These are phyloP conservation scores for Pipra filicauda DNA, from an alignment of 2,113 vertebrate genomes.

Conservation along the genomic window DNA sequence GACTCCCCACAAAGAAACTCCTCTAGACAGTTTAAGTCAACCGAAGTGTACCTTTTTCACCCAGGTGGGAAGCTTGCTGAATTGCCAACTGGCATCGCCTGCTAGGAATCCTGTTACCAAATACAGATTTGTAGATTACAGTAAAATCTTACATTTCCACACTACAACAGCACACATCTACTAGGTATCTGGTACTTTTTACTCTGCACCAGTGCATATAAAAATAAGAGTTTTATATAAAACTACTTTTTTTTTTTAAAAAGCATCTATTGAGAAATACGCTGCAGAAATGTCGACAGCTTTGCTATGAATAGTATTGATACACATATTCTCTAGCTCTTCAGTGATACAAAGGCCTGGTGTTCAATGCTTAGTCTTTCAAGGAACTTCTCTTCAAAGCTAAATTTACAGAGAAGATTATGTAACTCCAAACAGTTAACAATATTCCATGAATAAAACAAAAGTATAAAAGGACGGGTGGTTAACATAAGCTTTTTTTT, in stretches of 20 bases:
- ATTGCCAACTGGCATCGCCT: constrained; percentile 88
- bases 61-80: constrained; percentile 79
- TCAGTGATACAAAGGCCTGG: background rate
- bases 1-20: background rate
- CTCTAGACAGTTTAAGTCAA: background rate
- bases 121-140: background rate
- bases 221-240: background rate
- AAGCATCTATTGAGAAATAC: background rate
- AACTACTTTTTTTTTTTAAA: background rate
- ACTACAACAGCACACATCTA: background rate
- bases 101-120: constrained; percentile 77
- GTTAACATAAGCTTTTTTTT: background rate
- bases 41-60: constrained; percentile 75
- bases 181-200: background rate
- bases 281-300: background rate
- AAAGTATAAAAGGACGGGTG: background rate
- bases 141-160: background rate
- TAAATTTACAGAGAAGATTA: background rate
- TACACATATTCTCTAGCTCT: background rate
- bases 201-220: background rate
- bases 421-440: background rate
- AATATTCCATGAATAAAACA: background rate
- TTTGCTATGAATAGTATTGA: background rate
- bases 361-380: background rate
- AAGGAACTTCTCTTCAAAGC: background rate